These are phyloP conservation scores for Lynx canadensis DNA, from an alignment of 2,113 vertebrate genomes.

Conservation along the genomic window DNA sequence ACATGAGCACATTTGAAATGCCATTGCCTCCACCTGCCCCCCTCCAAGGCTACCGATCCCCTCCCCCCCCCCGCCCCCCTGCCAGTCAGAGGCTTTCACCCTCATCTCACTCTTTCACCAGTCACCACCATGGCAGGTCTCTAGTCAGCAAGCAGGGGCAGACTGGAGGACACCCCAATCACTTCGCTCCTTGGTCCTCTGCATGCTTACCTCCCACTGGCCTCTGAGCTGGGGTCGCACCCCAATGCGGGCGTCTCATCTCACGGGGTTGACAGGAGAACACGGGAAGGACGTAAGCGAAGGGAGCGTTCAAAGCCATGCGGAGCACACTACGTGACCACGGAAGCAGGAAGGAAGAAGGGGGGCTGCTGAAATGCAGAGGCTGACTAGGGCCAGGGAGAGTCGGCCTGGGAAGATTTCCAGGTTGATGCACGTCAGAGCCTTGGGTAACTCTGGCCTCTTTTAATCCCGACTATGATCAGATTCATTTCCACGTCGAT, in stretches of 20 bases:
- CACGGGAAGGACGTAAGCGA: neutral
- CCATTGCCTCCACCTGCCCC: neutral
- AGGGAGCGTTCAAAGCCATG: neutral
- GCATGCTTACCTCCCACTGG: neutral
- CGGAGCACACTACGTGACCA: neutral
- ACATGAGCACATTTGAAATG: neutral
- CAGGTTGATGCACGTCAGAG: neutral
- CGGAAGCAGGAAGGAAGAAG: neutral
- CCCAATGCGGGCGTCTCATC: neutral
- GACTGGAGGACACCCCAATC: neutral
- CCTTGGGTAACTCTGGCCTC: neutral
- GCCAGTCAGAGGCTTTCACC: neutral
- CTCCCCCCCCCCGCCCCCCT: no score
- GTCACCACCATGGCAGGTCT: neutral
- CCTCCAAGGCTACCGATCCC: neutral
- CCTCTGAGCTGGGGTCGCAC: neutral
- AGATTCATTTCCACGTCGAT: slow-evolving; percentile 20
- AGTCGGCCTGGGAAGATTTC: neutral
- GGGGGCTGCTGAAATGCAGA: neutral
- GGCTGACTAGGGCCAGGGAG: neutral
- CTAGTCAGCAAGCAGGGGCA: neutral
- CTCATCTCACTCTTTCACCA: neutral
- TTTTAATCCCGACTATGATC: neutral
- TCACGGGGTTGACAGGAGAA: neutral
- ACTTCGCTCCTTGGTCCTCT: neutral